phyloP scores from a whole-genome alignment of 2,888 invertebrate species.

The Euplagia quadripunctaria region DNA sequence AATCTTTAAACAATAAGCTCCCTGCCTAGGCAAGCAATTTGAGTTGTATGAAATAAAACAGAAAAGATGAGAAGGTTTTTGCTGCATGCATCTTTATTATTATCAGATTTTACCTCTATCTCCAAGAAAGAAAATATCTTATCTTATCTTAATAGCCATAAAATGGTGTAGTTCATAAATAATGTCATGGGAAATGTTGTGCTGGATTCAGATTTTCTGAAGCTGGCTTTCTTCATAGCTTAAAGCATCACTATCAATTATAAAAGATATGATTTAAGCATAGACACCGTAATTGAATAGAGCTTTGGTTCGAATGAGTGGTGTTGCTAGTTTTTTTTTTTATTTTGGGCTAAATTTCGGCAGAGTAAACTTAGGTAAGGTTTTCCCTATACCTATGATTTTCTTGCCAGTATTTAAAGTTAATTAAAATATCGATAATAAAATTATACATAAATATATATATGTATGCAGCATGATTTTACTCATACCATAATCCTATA shows the following conservation, averaged over 20 bases:
- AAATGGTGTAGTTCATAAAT: background rate
- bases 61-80: background rate
- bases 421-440: too few species aligned
- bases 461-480: too few species aligned
- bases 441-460: too few species aligned
- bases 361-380: background rate
- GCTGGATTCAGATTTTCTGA: background rate
- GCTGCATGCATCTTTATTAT: background rate
- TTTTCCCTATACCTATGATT: background rate
- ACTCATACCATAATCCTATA: too few species aligned
- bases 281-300: too few species aligned
- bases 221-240: background rate
- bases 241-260: background rate
- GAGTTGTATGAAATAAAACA: background rate
- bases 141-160: background rate
- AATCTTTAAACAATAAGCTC: background rate
- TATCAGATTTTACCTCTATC: background rate
- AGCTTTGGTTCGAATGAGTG: background rate
- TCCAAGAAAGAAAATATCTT: background rate
- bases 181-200: background rate
- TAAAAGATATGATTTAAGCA: too few species aligned
- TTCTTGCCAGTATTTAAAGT: background rate
- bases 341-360: background rate
- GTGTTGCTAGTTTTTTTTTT: background rate
- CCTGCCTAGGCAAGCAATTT: background rate